These are phyloP conservation scores for Antheraea mylitta DNA, from an alignment of 1,140 invertebrate species.

Conservation along the genomic window DNA sequence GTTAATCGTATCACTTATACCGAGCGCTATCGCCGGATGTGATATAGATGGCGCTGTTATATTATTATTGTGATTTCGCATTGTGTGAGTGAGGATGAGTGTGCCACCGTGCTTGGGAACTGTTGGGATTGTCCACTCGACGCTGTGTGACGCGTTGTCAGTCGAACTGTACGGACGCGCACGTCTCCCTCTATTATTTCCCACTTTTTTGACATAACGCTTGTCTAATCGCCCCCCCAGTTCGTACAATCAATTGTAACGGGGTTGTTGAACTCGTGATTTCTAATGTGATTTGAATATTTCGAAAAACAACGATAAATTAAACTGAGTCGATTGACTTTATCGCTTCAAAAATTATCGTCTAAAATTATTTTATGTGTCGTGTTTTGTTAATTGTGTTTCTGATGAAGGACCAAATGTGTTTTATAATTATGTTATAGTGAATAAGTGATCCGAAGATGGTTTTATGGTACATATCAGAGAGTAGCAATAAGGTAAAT, in stretches of 20 bases:
- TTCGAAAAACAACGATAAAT: too few relatives aligned
- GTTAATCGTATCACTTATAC: slow-evolving; percentile 19
- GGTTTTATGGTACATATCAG: slow-evolving; percentile 58
- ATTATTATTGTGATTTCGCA: slow-evolving; percentile 62
- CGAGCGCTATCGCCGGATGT: slow-evolving; percentile 41
- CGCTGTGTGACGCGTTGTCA: background rate
- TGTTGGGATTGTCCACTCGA: slow-evolving; percentile 2
- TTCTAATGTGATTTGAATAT: background rate
- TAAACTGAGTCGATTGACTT: too few relatives aligned
- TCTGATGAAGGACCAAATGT: slow-evolving; percentile 1
- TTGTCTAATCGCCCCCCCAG: background rate
- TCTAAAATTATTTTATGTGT: background rate
- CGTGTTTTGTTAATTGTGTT: background rate
- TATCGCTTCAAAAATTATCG: too few relatives aligned
- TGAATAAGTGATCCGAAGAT: slow-evolving; percentile 34
- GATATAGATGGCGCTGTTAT: slow-evolving; percentile 39
- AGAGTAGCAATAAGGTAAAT: slow-evolving; percentile 36
- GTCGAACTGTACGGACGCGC: background rate
- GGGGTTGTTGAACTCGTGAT: background rate
- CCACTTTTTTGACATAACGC: background rate
- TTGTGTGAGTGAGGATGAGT: slow-evolving; percentile 23
- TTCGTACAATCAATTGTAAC: background rate
- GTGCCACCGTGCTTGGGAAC: slow-evolving; percentile 6
- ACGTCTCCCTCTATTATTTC: background rate
- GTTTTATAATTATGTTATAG: slow-evolving; percentile 1